These are phyloP conservation scores for Heliconius sara DNA, from an alignment of 2,888 invertebrate genomes.

Conservation along the genomic window DNA sequence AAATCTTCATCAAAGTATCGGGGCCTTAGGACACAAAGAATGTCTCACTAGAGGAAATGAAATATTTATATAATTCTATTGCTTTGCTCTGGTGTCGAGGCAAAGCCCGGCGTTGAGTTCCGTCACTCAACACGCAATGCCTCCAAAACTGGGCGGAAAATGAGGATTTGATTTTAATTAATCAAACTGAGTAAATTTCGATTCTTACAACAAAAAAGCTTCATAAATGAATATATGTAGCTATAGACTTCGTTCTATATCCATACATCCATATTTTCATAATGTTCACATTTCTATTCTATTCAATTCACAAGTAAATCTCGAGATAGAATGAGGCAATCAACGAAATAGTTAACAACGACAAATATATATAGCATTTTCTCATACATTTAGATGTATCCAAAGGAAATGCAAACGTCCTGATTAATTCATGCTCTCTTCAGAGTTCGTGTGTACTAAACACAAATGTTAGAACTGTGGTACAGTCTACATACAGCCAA, in stretches of 20 bases:
- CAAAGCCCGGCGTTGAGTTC: too few species aligned
- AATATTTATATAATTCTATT: too few species aligned
- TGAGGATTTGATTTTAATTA: too few species aligned
- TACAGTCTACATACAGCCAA: constrained; percentile 4
- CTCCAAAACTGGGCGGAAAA: too few species aligned
- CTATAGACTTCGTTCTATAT: neutral
- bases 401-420: constrained; percentile 32
- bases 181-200: too few species aligned
- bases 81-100: too few species aligned
- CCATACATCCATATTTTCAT: neutral
- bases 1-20: too few species aligned
- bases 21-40: too few species aligned
- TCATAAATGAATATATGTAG: neutral
- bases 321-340: constrained; percentile 14
- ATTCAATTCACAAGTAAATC: constrained; percentile 24
- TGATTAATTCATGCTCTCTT: constrained; percentile 38
- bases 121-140: too few species aligned
- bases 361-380: constrained; percentile 26
- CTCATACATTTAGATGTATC: constrained; percentile 32
- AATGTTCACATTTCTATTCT: constrained; percentile 19
- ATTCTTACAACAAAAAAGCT: neutral
- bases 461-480: constrained; percentile 22
- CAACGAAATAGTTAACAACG: constrained; percentile 26
- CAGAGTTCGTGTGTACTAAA: constrained; percentile 14
- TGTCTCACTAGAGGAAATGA: too few species aligned